Evolutionary conservation across 2,888 invertebrate species (phyloP).

Genomic region (Apamea sordens): DNA sequence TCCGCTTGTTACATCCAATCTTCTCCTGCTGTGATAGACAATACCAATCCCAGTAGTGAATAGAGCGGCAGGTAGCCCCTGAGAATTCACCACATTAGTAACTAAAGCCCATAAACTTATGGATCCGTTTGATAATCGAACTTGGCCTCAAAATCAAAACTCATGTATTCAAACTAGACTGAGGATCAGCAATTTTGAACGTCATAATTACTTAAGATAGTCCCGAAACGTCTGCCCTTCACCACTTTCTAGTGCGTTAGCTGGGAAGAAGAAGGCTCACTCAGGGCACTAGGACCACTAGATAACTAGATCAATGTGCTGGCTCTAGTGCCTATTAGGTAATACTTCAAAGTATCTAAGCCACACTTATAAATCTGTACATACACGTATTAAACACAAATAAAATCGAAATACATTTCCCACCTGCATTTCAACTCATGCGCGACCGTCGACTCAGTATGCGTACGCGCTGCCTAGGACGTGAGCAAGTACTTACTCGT

Average conservation of each 20-base stretch:
- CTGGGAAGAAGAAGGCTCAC: background rate
- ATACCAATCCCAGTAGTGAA: background rate
- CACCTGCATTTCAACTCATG: conserved; percentile 53
- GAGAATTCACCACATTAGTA: background rate
- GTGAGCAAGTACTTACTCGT: conserved; percentile 35
- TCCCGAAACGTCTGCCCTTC: background rate
- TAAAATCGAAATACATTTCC: conserved; percentile 53
- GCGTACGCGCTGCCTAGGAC: conserved; percentile 55
- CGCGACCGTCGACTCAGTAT: conserved; percentile 55
- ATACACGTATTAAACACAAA: conserved; percentile 55
- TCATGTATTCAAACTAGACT: background rate
- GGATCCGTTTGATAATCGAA: background rate
- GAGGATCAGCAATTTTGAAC: background rate
- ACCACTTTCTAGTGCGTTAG: background rate
- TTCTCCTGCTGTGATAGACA: background rate
- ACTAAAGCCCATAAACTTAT: background rate
- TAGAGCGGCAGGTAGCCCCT: background rate
- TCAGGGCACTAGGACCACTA: background rate
- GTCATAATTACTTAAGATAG: background rate
- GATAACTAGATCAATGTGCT: background rate
- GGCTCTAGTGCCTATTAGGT: background rate
- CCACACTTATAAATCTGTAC: conserved; percentile 38
- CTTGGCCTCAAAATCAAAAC: background rate
- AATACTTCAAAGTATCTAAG: background rate
- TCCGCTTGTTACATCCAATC: background rate